Evolutionary conservation across 2,888 invertebrate genomes (phyloP), one percentile per base, ranked within the genome.

Genomic region (Caenorhabditis macrosperma): DNA sequence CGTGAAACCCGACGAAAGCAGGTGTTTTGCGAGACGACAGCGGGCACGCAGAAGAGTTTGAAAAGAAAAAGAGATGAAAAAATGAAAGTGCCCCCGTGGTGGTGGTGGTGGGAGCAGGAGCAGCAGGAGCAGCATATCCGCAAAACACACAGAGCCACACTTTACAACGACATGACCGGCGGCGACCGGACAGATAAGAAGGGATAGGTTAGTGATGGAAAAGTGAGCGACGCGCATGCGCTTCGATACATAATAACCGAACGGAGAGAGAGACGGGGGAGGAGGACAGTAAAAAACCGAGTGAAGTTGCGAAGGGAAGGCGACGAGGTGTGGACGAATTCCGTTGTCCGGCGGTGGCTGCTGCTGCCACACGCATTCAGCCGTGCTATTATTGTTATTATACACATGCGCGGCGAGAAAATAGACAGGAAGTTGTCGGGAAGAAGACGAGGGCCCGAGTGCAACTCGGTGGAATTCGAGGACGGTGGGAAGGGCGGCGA

Each of bases 131-230:
- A 59, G 60, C 63, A 64, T 22, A 52, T 48, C 28, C 30, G 59
- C 59, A 75, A 66, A 66, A 66, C 66, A 66, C 67, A 68, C 68
- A 75, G 30, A 50, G n/a, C 38, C 75, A 63, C 72, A 71, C 72
- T 78, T 78, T 78, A 78, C 72, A 72, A 78, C 67, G 60, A 48
- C 63, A 63, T 71, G 71, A 71, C 71, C 71, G 61, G 71, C 55
- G 7, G 35, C 54, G 55, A 44, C 61, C 61, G 61, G 61, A 61
- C 41, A 50, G 59, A 68, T 41, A 41, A 69, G 48, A 44, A 69
- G 50, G 61, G 48, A 60, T 26, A 69, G 41, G 59, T 69, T 69
- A 57, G 64, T 38, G 33, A 33, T 9, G 38, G 38, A 12, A 38
- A 38, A 12, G 38, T 38, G 38, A 38, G 38, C n/a, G n/a, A n/a